A percentile compares a stretch with the other conserved stretches of the same genome.
These are phyloP conservation scores for Encarsia formosa DNA, from an alignment of 2,888 invertebrate species.

Conservation along the genomic window DNA sequence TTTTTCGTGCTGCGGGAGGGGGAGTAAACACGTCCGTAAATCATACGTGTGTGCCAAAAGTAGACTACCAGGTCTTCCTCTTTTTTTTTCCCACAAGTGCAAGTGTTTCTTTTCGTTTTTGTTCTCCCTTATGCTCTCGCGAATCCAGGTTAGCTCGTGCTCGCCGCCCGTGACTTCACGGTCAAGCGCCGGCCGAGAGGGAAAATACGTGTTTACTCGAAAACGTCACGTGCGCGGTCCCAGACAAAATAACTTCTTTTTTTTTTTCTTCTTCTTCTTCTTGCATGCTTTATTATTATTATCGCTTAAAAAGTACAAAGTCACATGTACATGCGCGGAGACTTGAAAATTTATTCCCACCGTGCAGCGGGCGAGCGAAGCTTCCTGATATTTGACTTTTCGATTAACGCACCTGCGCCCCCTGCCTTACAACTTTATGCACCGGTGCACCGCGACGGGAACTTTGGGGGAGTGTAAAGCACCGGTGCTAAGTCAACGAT, in stretches of 20 bases:
- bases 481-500: too few species aligned
- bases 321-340: not conserved
- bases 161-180: slow-evolving; percentile 21
- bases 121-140: not conserved
- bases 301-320: slow-evolving; percentile 8
- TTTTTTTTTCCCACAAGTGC: slow-evolving; percentile 2
- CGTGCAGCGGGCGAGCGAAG: not conserved
- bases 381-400: slow-evolving; percentile 37
- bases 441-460: not conserved
- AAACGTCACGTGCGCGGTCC: slow-evolving; percentile 15
- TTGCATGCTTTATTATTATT: too few species aligned
- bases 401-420: slow-evolving; percentile 39
- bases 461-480: not conserved
- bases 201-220: slow-evolving; percentile 17
- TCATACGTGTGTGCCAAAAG: slow-evolving; percentile 5
- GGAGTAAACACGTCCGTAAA: slow-evolving; percentile 19
- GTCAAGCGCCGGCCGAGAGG: slow-evolving; percentile 15
- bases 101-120: not conserved
- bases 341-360: not conserved
- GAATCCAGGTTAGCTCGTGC: slow-evolving; percentile 24
- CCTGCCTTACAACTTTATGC: not conserved
- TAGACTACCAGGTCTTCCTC: not conserved
- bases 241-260: too few species aligned
- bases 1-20: slow-evolving; percentile 13
- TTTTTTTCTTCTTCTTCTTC: too few species aligned